Conservation (phyloP, 2,888 invertebrate genomes). For the Lydus trimaculatus region DNA sequence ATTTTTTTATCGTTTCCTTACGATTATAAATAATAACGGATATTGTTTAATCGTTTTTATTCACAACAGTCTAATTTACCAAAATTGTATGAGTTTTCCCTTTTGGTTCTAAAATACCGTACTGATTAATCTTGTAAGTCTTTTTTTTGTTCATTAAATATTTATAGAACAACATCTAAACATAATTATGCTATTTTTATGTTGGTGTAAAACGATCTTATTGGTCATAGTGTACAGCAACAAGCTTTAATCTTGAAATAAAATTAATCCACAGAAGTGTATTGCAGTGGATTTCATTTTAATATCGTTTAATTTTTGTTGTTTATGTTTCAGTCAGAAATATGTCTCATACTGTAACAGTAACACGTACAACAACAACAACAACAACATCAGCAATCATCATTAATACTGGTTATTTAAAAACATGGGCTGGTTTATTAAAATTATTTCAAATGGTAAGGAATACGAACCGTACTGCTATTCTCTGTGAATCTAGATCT, state of each 20-base stretch:
- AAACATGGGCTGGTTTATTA: slow-evolving; percentile 78
- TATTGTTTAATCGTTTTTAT: neutral
- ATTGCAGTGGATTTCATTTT: too few relatives aligned
- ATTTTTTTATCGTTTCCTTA: neutral
- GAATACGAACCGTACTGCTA: slow-evolving; percentile 13
- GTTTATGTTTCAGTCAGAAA: slow-evolving; percentile 43
- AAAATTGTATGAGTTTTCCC: too few relatives aligned
- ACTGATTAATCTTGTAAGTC: neutral
- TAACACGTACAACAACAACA: slow-evolving; percentile 83
- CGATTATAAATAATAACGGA: neutral
- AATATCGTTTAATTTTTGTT: too few relatives aligned
- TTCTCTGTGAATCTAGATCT: too few relatives aligned
- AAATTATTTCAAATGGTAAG: slow-evolving; percentile 84
- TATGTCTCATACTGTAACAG: slow-evolving; percentile 90
- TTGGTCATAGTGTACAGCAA: neutral
- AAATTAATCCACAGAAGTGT: neutral
- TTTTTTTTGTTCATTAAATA: neutral
- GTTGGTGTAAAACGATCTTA: neutral
- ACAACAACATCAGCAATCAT: slow-evolving; percentile 78
- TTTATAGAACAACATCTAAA: slow-evolving; percentile 5
- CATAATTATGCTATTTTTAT: slow-evolving; percentile 4
- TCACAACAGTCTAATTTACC: neutral
- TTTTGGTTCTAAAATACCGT: neutral
- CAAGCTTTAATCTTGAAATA: neutral
- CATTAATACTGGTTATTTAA: slow-evolving; percentile 82